A percentile compares a stretch with the other conserved stretches of the same genome.
Evolutionary conservation across 1,140 invertebrate genomes (phyloP).

Genomic region (Stratiolaelaps scimitus): DNA sequence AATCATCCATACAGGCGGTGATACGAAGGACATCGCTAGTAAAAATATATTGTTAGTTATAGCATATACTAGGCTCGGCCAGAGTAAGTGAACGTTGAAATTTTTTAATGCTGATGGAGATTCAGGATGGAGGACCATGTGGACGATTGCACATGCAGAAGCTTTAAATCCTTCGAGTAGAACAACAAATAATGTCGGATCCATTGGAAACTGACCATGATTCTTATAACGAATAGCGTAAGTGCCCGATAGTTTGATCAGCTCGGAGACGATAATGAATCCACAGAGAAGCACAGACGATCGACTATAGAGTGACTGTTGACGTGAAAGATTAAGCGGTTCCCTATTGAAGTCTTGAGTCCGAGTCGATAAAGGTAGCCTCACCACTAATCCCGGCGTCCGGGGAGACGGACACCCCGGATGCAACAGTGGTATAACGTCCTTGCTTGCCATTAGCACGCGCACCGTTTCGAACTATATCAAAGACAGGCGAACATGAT

Average conservation of each 20-base stretch:
- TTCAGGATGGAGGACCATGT: background rate
- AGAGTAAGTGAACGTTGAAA: constrained; percentile 1
- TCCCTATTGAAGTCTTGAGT: no score
- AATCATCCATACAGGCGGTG: constrained; percentile 7
- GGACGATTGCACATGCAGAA: background rate
- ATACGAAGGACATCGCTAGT: background rate
- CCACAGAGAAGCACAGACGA: background rate
- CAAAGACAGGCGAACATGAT: no score
- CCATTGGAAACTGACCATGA: constrained; percentile 1
- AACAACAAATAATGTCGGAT: constrained; percentile 5
- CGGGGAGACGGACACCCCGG: no score
- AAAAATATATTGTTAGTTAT: constrained; percentile 19
- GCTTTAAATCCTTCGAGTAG: constrained; percentile 3
- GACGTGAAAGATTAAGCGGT: background rate
- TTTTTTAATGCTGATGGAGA: background rate
- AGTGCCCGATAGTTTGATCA: background rate
- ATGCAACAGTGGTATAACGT: no score
- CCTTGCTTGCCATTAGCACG: no score
- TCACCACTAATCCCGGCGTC: no score
- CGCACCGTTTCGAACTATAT: no score
- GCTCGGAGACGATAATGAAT: background rate
- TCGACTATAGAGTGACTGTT: background rate
- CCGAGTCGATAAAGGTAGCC: no score
- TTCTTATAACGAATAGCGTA: constrained; percentile 19
- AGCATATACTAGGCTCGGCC: constrained; percentile 1